Evolutionary conservation across 2,888 invertebrate species (phyloP).

Genomic region (Ceriagrion tenellum): DNA sequence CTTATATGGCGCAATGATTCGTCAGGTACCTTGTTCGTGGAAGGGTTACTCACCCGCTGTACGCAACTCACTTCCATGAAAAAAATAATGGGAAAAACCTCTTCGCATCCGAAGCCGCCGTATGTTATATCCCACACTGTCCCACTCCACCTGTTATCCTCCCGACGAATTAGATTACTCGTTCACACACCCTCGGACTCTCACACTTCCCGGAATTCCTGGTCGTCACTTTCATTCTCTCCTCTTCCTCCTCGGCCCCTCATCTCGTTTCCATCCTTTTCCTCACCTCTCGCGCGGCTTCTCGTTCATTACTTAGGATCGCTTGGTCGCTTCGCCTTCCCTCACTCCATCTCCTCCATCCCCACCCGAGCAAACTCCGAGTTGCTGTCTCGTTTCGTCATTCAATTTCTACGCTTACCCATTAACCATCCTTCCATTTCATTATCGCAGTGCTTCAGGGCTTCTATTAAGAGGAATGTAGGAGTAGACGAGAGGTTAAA

Average conservation of each 20-base stretch:
- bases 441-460: neutral
- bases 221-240: neutral
- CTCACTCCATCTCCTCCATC: neutral
- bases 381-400: neutral
- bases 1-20: too few species aligned
- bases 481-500: too few species aligned
- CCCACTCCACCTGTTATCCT: neutral
- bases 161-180: neutral
- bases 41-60: too few species aligned
- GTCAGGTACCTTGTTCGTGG: too few species aligned
- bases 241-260: too few species aligned
- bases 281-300: neutral
- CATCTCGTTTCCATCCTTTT: slow-evolving; percentile 5
- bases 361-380: neutral
- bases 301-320: neutral
- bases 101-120: too few species aligned
- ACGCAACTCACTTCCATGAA: neutral
- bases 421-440: neutral
- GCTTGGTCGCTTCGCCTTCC: neutral
- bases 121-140: neutral
- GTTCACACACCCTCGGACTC: neutral
- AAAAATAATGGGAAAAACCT: slow-evolving; percentile 35
- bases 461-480: neutral
- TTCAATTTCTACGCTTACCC: neutral
- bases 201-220: neutral